Percentiles rank a stretch among this genome's conserved stretches.
phyloP scores from a whole-genome alignment of 2,113 vertebrate genomes.

The Nerophis lumbriciformis region DNA sequence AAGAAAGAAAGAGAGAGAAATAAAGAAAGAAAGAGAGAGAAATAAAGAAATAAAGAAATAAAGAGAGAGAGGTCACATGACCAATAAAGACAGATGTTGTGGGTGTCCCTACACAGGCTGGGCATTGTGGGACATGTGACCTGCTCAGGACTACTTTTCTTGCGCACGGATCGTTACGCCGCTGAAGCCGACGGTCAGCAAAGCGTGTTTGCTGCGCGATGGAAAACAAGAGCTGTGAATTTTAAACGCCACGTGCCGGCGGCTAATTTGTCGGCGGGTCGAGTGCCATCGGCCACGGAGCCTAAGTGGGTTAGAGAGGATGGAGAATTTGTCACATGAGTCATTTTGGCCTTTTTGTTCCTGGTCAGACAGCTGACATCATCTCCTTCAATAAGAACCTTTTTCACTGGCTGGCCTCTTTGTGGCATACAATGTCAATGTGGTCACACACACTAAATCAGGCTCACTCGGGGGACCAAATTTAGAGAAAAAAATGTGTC shows the following conservation, averaged over 20 bases:
- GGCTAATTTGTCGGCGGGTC: slow-evolving; percentile 27
- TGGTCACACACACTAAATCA: too few relatives aligned
- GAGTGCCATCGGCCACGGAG: slow-evolving; percentile 20
- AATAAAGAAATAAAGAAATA: too few relatives aligned
- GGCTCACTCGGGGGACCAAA: too few relatives aligned
- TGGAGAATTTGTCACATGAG: slow-evolving; percentile 11
- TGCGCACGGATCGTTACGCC: too few relatives aligned
- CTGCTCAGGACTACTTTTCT: too few relatives aligned
- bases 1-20: background rate
- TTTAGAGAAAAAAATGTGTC: too few relatives aligned
- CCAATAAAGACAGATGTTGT: background rate
- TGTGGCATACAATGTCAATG: background rate
- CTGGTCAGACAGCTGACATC: slow-evolving; percentile 29
- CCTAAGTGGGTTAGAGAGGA: slow-evolving; percentile 35
- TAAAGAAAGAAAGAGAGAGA: too few relatives aligned
- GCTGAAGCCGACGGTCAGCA: too few relatives aligned
- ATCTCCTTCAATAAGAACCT: slow-evolving; percentile 12
- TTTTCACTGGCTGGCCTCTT: background rate
- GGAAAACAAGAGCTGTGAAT: slow-evolving; percentile 35
- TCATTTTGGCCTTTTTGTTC: slow-evolving; percentile 16
- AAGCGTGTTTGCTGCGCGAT: slow-evolving; percentile 6
- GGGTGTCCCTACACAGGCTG: background rate
- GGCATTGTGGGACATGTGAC: too few relatives aligned
- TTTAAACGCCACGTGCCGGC: slow-evolving; percentile 49
- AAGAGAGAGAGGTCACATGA: background rate